A percentile compares a stretch with the other conserved stretches of the same genome.
Evolutionary conservation across 1,140 invertebrate species (phyloP).

Genomic region (Neodiprion virginianus): DNA sequence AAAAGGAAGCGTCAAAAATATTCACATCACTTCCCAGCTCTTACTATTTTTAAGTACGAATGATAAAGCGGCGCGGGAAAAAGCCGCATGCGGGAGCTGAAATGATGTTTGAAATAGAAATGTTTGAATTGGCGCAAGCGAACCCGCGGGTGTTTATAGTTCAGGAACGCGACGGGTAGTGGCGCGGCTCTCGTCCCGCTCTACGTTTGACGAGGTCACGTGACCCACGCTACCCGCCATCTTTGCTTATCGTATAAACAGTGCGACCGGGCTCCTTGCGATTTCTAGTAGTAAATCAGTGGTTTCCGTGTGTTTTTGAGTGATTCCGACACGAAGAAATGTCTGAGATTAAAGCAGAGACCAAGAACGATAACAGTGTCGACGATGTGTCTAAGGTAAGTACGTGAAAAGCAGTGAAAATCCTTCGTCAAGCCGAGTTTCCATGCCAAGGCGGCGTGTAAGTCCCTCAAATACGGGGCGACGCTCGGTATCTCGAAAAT

Average conservation of each 20-base stretch:
- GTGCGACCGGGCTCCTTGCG: slow-evolving; percentile 53
- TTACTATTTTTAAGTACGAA: not conserved
- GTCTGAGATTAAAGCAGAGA: slow-evolving; percentile 62
- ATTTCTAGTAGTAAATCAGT: slow-evolving; percentile 49
- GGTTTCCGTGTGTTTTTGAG: slow-evolving; percentile 57
- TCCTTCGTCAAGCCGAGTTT: slow-evolving; percentile 57
- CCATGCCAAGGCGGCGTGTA: slow-evolving; percentile 51
- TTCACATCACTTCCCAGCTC: no score
- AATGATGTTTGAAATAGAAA: not conserved
- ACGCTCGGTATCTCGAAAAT: slow-evolving; percentile 36
- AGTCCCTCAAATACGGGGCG: slow-evolving; percentile 35
- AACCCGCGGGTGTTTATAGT: slow-evolving; percentile 23
- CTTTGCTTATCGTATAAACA: slow-evolving; percentile 64
- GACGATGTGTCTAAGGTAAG: slow-evolving; percentile 59
- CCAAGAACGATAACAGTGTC: slow-evolving; percentile 62
- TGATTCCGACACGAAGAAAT: slow-evolving; percentile 51
- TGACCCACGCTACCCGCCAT: slow-evolving; percentile 67
- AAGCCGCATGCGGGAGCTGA: not conserved
- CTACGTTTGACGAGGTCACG: slow-evolving; percentile 56
- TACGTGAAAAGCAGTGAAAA: slow-evolving; percentile 33
- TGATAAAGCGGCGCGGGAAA: not conserved
- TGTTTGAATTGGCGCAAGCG: not conserved
- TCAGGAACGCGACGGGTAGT: slow-evolving; percentile 24
- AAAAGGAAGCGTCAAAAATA: no score
- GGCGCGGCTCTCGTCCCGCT: slow-evolving; percentile 45